Evolutionary conservation across 2,113 vertebrate species (phyloP), one percentile per base, ranked within the genome.

Genomic region (Sinosuthora webbiana): DNA sequence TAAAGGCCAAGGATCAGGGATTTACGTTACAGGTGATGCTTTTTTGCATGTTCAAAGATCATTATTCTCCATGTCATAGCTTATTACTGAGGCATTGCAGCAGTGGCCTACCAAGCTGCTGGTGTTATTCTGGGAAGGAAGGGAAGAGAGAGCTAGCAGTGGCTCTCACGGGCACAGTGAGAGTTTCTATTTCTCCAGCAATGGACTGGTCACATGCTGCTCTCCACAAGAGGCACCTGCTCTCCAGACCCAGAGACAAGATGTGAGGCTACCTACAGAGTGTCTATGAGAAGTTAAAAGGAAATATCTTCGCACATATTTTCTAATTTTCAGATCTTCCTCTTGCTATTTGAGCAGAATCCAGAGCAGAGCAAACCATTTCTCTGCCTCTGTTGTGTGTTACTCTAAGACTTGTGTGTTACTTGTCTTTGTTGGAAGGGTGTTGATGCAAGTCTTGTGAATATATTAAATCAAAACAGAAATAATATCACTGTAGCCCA

Each of bases 301-400:
- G 1, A 91, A 67, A 67, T 31, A 2, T 24, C 27, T 81, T 87
- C 0, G 0, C 18, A 76, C 30, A 3, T 2, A n/a, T 6, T 27
- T 73, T 71, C 25, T 45, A 25, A 25, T 45, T 78, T 68, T 44
- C 52, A 11, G 42, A 59, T 39, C 10, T 84, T 87, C 10, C 13
- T 78, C 15, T 73, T 94, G 35, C 10, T 80, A 22, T 14, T 39
- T 16, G 13, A 82, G 6, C 25, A 87, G 53, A 84, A 11, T 9
- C 5, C 59, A 63, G 81, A 77, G 13, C 47, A 69, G 21, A 65
- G 7, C 8, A 64, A 45, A 41, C 7, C 2, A 3, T 59, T 84
- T 76, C 53, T 37, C n/a, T 73, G 15, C 4, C 31, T 55, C 28
- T 41, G 0, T n/a, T 82, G 7, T 49, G 24, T 0, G 0, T n/a